These are phyloP conservation scores for Caloenas nicobarica DNA, from an alignment of 2,113 vertebrate species.

Conservation along the genomic window DNA sequence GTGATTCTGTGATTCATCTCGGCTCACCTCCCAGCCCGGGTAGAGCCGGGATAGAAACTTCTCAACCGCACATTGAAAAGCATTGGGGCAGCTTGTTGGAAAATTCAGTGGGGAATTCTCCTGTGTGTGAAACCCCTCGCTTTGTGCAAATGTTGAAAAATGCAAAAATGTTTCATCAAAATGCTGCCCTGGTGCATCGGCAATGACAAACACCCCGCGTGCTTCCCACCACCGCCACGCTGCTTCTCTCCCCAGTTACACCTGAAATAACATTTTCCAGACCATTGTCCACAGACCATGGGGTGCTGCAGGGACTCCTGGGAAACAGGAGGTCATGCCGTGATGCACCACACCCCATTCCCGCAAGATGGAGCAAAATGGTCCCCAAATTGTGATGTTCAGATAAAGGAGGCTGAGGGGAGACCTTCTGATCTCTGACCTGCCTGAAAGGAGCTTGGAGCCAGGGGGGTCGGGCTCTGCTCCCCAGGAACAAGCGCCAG, in stretches of 20 bases:
- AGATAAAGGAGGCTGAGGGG: too few relatives aligned
- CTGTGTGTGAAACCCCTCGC: rapidly evolving
- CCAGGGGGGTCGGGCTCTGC: too few relatives aligned
- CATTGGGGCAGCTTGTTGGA: rapidly evolving
- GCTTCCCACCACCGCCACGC: rapidly evolving
- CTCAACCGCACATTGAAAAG: rapidly evolving
- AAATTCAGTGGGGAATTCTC: not conserved
- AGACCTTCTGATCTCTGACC: too few relatives aligned
- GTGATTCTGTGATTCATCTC: too few relatives aligned
- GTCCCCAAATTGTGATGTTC: rapidly evolving
- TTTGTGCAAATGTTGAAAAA: not conserved
- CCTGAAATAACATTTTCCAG: rapidly evolving
- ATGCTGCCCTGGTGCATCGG: rapidly evolving
- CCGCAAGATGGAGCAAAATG: not conserved
- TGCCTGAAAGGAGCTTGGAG: too few relatives aligned
- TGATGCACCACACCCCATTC: rapidly evolving
- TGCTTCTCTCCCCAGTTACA: rapidly evolving
- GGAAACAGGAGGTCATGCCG: rapidly evolving
- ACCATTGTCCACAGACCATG: rapidly evolving
- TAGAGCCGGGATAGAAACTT: not conserved
- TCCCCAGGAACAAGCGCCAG: too few relatives aligned
- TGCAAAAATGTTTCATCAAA: rapidly evolving
- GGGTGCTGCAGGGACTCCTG: not conserved
- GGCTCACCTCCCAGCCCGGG: rapidly evolving
- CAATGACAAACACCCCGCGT: rapidly evolving